Evolutionary conservation across 2,113 vertebrate genomes (phyloP).

Genomic region (Fukomys damarensis): DNA sequence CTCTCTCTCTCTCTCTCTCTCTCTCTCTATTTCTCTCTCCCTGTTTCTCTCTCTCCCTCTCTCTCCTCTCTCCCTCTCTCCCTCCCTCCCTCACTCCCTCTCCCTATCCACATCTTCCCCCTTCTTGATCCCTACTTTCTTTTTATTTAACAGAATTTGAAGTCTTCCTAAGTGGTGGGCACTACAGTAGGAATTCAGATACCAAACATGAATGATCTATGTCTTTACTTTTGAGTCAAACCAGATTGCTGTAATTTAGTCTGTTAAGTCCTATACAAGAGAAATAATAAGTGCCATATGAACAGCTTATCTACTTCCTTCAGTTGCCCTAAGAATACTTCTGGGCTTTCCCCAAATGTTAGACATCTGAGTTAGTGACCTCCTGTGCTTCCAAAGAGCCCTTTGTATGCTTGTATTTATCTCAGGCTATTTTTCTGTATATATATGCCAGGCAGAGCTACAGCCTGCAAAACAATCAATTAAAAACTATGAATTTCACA

Average conservation of each 20-base stretch:
- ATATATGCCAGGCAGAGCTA: not conserved
- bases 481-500: not conserved
- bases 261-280: not conserved
- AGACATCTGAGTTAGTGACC: not conserved
- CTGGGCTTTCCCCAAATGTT: not conserved
- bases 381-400: not conserved
- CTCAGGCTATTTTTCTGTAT: not conserved
- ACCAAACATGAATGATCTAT: not conserved
- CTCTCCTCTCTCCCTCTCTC: not conserved
- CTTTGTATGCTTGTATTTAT: not conserved
- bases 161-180: not conserved
- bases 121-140: not conserved
- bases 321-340: not conserved
- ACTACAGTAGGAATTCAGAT: not conserved
- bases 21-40: not conserved
- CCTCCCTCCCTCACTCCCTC: not conserved
- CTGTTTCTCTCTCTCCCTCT: too few species aligned
- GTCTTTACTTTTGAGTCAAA: not conserved
- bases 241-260: not conserved
- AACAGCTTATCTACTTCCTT: not conserved
- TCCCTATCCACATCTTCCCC: not conserved
- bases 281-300: not conserved
- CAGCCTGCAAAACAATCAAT: slow-evolving; percentile 6
- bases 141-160: not conserved
- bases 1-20: not conserved